These are phyloP conservation scores for Hypanus sabinus DNA, from an alignment of 2,113 vertebrate genomes.

Conservation along the genomic window DNA sequence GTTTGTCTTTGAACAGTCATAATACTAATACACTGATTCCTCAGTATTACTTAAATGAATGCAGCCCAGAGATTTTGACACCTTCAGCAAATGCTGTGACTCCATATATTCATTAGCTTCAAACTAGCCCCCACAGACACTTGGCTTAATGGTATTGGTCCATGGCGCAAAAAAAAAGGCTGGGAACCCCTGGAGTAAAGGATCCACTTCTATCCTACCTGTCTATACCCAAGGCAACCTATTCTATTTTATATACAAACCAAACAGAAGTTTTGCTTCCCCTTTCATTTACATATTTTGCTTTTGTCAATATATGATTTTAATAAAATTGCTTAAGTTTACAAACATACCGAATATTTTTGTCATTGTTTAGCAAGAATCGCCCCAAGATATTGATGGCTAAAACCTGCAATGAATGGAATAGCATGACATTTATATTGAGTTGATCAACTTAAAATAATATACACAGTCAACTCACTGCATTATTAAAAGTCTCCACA, in stretches of 20 bases:
- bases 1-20: too few relatives aligned
- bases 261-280: background rate
- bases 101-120: too few relatives aligned
- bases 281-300: background rate
- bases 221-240: too few relatives aligned
- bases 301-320: background rate
- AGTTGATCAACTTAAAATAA: background rate
- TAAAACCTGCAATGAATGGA: conserved; percentile 73
- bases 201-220: too few relatives aligned
- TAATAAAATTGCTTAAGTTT: background rate
- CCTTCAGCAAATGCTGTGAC: too few relatives aligned
- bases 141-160: too few relatives aligned
- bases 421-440: background rate
- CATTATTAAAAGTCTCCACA: background rate
- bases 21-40: too few relatives aligned
- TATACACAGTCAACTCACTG: background rate
- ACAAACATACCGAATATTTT: conserved; percentile 82
- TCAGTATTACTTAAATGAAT: too few relatives aligned
- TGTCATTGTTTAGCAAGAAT: conserved; percentile 97
- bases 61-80: too few relatives aligned
- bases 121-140: too few relatives aligned
- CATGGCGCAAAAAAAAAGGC: too few relatives aligned
- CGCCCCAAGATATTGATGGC: conserved; percentile 97
- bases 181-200: too few relatives aligned
- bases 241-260: background rate